Percentiles rank a stretch among this genome's conserved stretches.
Evolutionary conservation across 2,797 vertebrate genomes (phyloP).

Genomic region (Acestrorhynchus altus): DNA sequence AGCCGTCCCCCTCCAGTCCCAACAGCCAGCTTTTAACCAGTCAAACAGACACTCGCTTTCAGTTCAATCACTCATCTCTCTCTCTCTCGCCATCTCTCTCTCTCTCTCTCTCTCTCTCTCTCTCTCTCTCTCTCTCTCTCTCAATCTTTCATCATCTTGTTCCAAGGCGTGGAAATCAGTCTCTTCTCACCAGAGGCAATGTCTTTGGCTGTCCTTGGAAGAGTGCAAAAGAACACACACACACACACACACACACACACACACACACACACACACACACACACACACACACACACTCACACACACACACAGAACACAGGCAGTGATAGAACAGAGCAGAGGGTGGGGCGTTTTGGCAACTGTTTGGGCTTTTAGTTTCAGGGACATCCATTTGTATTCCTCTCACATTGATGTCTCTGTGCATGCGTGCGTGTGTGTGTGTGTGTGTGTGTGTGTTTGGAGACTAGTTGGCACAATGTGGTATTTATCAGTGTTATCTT

Average conservation of each 20-base stretch:
- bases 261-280: slow-evolving; percentile 20
- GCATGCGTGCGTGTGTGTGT: slow-evolving; percentile 23
- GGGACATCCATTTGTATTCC: slow-evolving; percentile 79
- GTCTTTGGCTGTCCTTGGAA: slow-evolving; percentile 83
- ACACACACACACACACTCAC: slow-evolving; percentile 28
- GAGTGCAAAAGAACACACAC: slow-evolving; percentile 31
- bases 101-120: slow-evolving; percentile 8
- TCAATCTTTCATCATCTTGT: slow-evolving; percentile 61
- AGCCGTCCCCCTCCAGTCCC: slow-evolving; percentile 14
- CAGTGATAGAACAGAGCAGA: slow-evolving; percentile 41
- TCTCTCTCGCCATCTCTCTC: background rate
- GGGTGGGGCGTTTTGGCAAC: slow-evolving; percentile 44
- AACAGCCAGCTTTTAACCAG: slow-evolving; percentile 35
- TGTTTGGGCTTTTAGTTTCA: slow-evolving; percentile 62
- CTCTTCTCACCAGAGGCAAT: slow-evolving; percentile 69
- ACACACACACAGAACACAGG: slow-evolving; percentile 10
- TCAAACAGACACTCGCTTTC: slow-evolving; percentile 66
- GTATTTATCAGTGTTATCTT: slow-evolving; percentile 13
- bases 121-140: slow-evolving; percentile 12
- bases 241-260: slow-evolving; percentile 24
- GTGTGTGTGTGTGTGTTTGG: background rate
- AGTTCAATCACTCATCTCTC: slow-evolving; percentile 61
- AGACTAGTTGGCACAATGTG: background rate
- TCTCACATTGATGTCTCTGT: slow-evolving; percentile 69
- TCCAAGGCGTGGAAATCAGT: slow-evolving; percentile 67